Conservation (phyloP, 37 sponge, comb jelly and placozoan genomes). For the Halichondria panicea region DNA sequence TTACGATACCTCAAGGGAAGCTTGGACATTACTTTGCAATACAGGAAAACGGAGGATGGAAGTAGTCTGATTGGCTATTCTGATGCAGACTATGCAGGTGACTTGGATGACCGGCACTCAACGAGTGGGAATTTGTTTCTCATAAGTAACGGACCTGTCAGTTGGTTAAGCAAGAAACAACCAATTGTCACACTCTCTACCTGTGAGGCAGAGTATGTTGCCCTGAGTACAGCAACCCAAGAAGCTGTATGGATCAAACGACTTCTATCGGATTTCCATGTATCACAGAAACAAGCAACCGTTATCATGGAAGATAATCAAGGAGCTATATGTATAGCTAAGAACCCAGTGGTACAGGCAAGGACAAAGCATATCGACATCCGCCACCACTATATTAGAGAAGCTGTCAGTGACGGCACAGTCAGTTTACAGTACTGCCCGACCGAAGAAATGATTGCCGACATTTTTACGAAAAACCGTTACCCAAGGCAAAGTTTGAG, state of each 20-base stretch:
- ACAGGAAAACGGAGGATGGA: constrained; percentile 19
- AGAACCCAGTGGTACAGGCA: constrained; percentile 18
- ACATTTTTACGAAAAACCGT: constrained; percentile 41
- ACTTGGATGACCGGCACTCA: constrained; percentile 50
- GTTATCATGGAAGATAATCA: constrained; percentile 52
- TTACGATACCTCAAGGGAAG: constrained; percentile 56
- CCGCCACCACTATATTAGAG: constrained; percentile 41
- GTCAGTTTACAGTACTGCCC: constrained; percentile 37
- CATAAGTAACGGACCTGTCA: constrained; percentile 38
- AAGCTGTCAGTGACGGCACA: constrained; percentile 19
- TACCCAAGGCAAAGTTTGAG: too few species aligned
- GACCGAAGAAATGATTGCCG: constrained; percentile 40
- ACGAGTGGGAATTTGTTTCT: constrained; percentile 53
- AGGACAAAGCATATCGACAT: constrained; percentile 50
- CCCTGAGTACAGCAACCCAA: constrained; percentile 25
- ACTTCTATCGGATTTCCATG: constrained; percentile 13
- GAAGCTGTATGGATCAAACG: constrained; percentile 31
- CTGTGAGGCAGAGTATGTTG: constrained; percentile 49
- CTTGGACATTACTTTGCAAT: constrained; percentile 11
- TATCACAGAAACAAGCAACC: neutral
- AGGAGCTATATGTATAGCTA: constrained; percentile 37
- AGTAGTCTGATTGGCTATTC: constrained; percentile 33
- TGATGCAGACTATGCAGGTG: constrained; percentile 63
- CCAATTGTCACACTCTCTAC: too few species aligned
- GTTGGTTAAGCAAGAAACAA: constrained; percentile 58